Conservation (phyloP, 2,113 vertebrate species). For the Phalacrocorax aristotelis region DNA sequence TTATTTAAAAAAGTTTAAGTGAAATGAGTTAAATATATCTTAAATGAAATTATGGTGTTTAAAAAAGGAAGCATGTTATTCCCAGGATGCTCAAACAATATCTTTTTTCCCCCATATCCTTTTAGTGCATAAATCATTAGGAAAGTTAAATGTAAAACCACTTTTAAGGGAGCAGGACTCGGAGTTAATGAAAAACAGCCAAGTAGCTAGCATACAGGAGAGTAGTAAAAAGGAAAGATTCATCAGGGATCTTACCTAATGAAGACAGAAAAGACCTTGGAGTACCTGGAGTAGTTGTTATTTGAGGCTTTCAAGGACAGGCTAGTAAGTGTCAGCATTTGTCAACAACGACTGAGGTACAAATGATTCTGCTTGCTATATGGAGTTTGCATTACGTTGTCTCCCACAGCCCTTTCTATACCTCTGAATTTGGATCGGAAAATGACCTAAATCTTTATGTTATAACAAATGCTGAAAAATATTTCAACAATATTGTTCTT, state of each 20-base stretch:
- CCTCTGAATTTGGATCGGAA: background rate
- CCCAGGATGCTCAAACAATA: background rate
- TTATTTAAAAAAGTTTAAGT: background rate
- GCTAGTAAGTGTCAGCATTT: background rate
- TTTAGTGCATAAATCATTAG: background rate
- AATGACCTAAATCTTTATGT: background rate
- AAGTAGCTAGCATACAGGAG: background rate
- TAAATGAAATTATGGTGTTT: background rate
- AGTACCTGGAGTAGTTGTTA: background rate
- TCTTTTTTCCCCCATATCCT: background rate
- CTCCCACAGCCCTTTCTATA: background rate
- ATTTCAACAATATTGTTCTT: background rate
- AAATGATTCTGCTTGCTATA: background rate
- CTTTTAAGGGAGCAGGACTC: background rate
- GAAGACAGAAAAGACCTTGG: background rate
- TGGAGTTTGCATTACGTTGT: background rate
- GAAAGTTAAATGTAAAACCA: background rate
- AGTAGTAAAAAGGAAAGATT: constrained; percentile 31
- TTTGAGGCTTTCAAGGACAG: constrained; percentile 5
- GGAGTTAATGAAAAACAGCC: background rate
- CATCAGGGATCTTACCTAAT: constrained; percentile 11
- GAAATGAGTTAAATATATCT: background rate
- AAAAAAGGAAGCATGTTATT: background rate
- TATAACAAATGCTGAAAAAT: background rate
- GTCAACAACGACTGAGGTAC: background rate